phyloP scores from a whole-genome alignment of 37 sponge, comb jelly and placozoan species.

The Cliona cf. orientalis region DNA sequence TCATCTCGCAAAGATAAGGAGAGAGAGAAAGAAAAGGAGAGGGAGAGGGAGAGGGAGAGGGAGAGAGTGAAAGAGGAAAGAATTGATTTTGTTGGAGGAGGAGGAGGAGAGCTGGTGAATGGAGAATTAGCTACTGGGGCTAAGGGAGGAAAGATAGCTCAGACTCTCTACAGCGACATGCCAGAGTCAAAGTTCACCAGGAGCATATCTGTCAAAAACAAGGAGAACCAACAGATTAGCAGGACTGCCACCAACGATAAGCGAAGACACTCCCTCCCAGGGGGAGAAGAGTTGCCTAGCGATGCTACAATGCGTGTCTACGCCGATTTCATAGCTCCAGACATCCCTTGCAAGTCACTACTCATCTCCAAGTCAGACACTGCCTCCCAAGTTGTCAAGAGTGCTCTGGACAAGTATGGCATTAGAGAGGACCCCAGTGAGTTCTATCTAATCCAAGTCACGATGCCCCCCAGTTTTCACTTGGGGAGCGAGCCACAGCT shows the following conservation, averaged over 20 bases:
- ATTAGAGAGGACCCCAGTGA: constrained; percentile 43
- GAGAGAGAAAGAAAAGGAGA: neutral
- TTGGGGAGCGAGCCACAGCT: constrained; percentile 25
- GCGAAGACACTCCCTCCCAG: neutral
- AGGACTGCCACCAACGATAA: neutral
- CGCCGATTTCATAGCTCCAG: constrained; percentile 68
- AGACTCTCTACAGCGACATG: constrained; percentile 50
- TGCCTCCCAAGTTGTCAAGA: constrained; percentile 49
- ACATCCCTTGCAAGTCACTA: constrained; percentile 77
- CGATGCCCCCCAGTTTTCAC: constrained; percentile 20
- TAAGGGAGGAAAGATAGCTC: constrained; percentile 28
- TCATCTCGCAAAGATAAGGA: constrained; percentile 17
- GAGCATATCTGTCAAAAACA: constrained; percentile 74
- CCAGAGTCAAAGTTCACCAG: constrained; percentile 70
- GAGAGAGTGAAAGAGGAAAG: neutral
- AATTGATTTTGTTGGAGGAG: neutral
- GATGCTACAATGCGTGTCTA: constrained; percentile 44
- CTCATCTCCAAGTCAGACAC: constrained; percentile 44
- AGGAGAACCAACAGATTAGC: neutral
- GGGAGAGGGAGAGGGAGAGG: constrained; percentile 10
- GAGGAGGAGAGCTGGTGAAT: neutral
- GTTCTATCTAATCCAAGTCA: constrained; percentile 72
- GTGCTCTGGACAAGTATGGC: constrained; percentile 67
- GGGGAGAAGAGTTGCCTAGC: constrained; percentile 3
- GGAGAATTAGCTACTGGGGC: constrained; percentile 1